Base-by-base conservation (phyloP, 2,888 invertebrate genomes). In the Oegoconia quadripuncta region DNA sequence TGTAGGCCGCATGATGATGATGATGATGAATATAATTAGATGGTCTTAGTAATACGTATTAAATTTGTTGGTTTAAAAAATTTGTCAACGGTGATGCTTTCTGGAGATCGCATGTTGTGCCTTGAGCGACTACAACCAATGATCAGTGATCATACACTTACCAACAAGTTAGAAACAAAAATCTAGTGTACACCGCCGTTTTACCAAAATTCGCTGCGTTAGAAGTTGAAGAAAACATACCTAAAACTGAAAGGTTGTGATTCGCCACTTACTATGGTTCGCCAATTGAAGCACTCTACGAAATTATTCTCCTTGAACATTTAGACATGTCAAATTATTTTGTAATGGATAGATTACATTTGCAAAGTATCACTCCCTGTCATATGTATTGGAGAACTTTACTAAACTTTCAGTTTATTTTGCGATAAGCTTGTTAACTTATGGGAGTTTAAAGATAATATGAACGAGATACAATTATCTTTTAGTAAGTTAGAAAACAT, bases 301-400 rank as follows among this genome's bases (percentile, higher is more conserved):
- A 75, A 55, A 50, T 71, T 1, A 59, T 75, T 7, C 35, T 74
- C 3, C 39, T 75, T 2, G 73, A 77, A 57, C 78, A 78, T 39
- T 44, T 78, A 2, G 52, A 52, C 0, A 41, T 41, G 2, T 46
- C 43, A 2, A 45, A 60, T n/a, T 73, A 52, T 43, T 29, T 34
- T 1, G 69, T 75, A 54, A 26, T 70, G 1, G 62, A 74, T 31
- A 60, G 67, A 46, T 59, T 62, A n/a, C 35, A 55, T 6, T 37
- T 67, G 0, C 42, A 1, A 43, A 54, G 0, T 37, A 66, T 17
- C 63, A 69, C 1, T 48, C 47, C 17, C 48, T 75, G 0, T 62
- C 47, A 44, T 36, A 60, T 9, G 55, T 63, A 0, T 39, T 79
- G 0, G 68, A 59, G 41, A 64, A 60, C 41, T 47, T 77, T 15